A percentile compares a stretch with the other conserved stretches of the same genome.
Conservation (phyloP, 2,797 vertebrate genomes). For the Neosilurus hyrtlii region DNA sequence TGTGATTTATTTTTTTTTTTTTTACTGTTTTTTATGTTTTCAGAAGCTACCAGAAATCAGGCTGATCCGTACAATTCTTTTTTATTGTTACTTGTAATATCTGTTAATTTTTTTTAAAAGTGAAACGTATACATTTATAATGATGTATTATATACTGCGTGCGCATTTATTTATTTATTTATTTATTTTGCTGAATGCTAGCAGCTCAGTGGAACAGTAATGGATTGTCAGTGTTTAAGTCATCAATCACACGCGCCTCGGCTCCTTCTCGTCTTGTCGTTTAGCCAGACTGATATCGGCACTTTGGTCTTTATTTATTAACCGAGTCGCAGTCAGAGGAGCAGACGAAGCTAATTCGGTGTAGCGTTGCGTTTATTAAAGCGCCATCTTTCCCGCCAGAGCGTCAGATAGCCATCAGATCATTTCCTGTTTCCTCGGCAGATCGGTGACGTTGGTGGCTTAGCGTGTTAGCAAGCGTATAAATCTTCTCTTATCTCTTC, state of each 20-base stretch:
- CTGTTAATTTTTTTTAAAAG: too few relatives aligned
- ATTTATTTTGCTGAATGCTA: not conserved
- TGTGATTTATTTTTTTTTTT: too few relatives aligned
- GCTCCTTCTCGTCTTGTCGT: not conserved
- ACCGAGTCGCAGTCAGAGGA: not conserved
- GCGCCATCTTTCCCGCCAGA: slow-evolving; percentile 73
- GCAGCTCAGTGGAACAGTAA: not conserved
- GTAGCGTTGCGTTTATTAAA: slow-evolving; percentile 68
- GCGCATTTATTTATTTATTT: not conserved
- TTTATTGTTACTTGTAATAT: too few relatives aligned
- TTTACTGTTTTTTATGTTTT: not conserved
- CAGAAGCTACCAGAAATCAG: not conserved
- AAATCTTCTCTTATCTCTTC: slow-evolving; percentile 57
- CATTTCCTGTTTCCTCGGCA: slow-evolving; percentile 57
- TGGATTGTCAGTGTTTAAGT: not conserved
- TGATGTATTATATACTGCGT: too few relatives aligned
- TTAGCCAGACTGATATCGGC: slow-evolving; percentile 5
- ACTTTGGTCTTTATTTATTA: slow-evolving; percentile 14
- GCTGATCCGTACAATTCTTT: not conserved
- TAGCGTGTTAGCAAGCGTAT: slow-evolving; percentile 33
- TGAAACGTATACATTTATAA: not conserved
- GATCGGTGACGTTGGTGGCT: slow-evolving; percentile 50
- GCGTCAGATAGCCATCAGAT: slow-evolving; percentile 59
- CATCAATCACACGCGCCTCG: not conserved
- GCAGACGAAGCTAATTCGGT: slow-evolving; percentile 23